Evolutionary conservation across 2,888 invertebrate genomes (phyloP).

Genomic region (Drosophila rubida): DNA sequence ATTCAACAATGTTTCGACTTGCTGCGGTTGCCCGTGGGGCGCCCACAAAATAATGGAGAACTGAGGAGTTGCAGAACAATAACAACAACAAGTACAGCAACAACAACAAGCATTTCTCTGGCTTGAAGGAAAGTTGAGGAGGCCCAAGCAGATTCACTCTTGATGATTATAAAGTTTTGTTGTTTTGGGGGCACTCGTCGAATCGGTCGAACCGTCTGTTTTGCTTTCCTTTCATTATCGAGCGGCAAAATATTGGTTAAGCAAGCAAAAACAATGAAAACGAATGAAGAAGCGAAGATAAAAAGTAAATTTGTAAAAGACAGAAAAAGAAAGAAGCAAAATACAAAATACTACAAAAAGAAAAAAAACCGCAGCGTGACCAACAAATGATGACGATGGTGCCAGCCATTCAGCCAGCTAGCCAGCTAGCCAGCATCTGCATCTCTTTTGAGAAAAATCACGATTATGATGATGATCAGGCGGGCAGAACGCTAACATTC

Average conservation of each 20-base stretch:
- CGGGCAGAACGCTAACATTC: slow-evolving; percentile 60
- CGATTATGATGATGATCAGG: slow-evolving; percentile 72
- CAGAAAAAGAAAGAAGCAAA: slow-evolving; percentile 38
- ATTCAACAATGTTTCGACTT: slow-evolving; percentile 48
- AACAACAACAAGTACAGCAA: slow-evolving; percentile 28
- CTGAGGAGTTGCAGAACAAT: slow-evolving; percentile 33
- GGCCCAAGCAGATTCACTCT: slow-evolving; percentile 73
- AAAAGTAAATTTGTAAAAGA: slow-evolving; percentile 54
- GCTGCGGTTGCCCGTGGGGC: slow-evolving; percentile 25
- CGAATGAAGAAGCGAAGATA: slow-evolving; percentile 63
- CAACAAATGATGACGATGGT: slow-evolving; percentile 70
- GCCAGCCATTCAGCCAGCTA: slow-evolving; percentile 42
- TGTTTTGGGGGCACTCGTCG: slow-evolving; percentile 58
- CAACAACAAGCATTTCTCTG: slow-evolving; percentile 55
- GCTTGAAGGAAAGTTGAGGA: slow-evolving; percentile 36
- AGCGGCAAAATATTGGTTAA: slow-evolving; percentile 80
- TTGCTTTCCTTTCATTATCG: slow-evolving; percentile 81
- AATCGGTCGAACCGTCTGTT: slow-evolving; percentile 46
- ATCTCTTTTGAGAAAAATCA: slow-evolving; percentile 52
- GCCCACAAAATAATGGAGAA: slow-evolving; percentile 32
- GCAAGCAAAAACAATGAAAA: slow-evolving; percentile 77
- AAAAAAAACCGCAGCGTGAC: slow-evolving; percentile 71
- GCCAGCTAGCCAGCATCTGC: slow-evolving; percentile 2
- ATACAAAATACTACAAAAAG: neutral
- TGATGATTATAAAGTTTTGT: slow-evolving; percentile 76